These are phyloP conservation scores for Decapterus maruadsi DNA, from an alignment of 2,797 vertebrate genomes.

Conservation along the genomic window DNA sequence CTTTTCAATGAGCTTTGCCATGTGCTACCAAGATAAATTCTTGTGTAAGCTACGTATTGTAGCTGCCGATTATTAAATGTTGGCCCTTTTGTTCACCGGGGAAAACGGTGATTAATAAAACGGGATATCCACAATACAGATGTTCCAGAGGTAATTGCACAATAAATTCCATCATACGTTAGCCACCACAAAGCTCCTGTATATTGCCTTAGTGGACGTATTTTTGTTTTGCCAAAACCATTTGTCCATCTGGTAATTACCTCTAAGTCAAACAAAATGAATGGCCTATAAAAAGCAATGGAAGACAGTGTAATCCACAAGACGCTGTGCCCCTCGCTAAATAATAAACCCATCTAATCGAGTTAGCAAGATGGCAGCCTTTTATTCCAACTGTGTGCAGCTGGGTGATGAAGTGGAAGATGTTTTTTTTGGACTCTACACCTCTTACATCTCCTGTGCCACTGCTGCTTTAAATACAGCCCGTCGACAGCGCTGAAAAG, in stretches of 20 bases:
- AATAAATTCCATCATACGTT: slow-evolving; percentile 54
- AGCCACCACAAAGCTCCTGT: slow-evolving; percentile 35
- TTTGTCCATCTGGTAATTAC: slow-evolving; percentile 71
- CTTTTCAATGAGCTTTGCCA: background rate
- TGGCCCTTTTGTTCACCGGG: slow-evolving; percentile 23
- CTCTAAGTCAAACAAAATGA: slow-evolving; percentile 56
- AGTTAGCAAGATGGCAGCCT: slow-evolving; percentile 59
- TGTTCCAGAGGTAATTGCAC: slow-evolving; percentile 56
- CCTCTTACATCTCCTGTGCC: slow-evolving; percentile 46
- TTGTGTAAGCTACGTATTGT: slow-evolving; percentile 4
- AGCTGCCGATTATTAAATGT: slow-evolving; percentile 47
- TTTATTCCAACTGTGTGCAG: slow-evolving; percentile 47
- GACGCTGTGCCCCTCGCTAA: slow-evolving; percentile 51
- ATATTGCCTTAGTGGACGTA: slow-evolving; percentile 43
- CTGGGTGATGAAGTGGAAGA: slow-evolving; percentile 51
- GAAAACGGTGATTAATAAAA: slow-evolving; percentile 51
- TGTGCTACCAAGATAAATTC: slow-evolving; percentile 38
- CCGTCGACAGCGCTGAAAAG: slow-evolving; percentile 37
- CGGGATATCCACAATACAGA: slow-evolving; percentile 44
- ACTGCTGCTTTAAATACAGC: slow-evolving; percentile 43
- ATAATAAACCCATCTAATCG: slow-evolving; percentile 68
- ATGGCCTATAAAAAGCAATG: slow-evolving; percentile 46
- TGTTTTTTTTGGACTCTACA: slow-evolving; percentile 40
- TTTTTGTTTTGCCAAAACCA: slow-evolving; percentile 55
- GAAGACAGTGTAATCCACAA: slow-evolving; percentile 40